Evolutionary conservation across 1,140 invertebrate genomes (phyloP), one percentile per base, ranked within the genome.

Genomic region (Lordiphosa collinella): DNA sequence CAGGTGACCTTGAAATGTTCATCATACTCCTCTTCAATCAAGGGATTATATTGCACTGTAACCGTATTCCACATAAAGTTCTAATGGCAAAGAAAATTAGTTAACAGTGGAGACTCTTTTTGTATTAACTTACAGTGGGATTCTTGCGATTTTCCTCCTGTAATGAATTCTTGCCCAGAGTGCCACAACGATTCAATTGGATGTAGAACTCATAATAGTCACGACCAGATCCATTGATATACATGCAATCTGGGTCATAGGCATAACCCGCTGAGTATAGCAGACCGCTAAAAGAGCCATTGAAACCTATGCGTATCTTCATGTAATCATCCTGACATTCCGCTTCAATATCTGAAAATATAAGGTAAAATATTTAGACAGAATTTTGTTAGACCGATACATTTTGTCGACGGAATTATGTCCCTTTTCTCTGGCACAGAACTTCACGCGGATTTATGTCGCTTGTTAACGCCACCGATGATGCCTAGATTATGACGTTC

Each of bases 21-120:
- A 89, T 98, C 96, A 90, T 95, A 96, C 87, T 98, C 96, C 88
- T 97, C 96, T 87, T 98, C 96, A 57, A 98, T 98, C 43, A 97
- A 88, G 0, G 96, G 93, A 90, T 97, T 98, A 89, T 98, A 98
- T 79, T 98, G 96, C 14, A 97, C 96, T 1, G 96, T 97, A 34
- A 97, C 94, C 1, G 96, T 98, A 88, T 98, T 98, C 96, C 96
- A 97, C 96, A 97, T 97, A 62, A 97, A 93, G 89, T 97, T 97
- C 93, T 97, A 95, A 95, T 89, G 36, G 90, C 3, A 64, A 44
- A 38, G 11, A n/a, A 6, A 32, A 0, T 13, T 5, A 10, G 5
- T 12, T 31, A 49, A 18, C 4, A n/a, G 9, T 12, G 11, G 5
- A 3, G n/a, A 1, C 13, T 6, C 3, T 31, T 8, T 34, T 3